Evolutionary conservation across 1,140 invertebrate species (phyloP).

Genomic region (Spodoptera litura): DNA sequence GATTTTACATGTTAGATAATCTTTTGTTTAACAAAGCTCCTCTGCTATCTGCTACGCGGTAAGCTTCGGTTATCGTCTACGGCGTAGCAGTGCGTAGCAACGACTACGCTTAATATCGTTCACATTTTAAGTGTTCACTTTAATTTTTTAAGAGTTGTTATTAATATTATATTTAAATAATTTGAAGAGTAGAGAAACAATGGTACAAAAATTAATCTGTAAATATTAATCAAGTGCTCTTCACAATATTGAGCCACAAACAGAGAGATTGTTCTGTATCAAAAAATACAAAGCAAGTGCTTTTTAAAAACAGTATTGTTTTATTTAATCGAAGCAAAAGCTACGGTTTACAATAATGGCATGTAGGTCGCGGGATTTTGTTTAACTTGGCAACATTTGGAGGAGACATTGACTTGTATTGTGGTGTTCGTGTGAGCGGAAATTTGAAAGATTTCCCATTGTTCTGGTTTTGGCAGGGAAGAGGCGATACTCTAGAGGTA

Average conservation of each 20-base stretch:
- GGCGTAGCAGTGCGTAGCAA: too few species aligned
- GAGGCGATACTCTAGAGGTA: neutral
- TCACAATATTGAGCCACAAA: neutral
- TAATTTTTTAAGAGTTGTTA: too few species aligned
- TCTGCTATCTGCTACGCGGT: too few species aligned
- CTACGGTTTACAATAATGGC: neutral
- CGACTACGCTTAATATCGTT: too few species aligned
- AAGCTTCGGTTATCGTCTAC: too few species aligned
- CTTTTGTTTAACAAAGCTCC: too few species aligned
- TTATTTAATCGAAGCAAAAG: neutral
- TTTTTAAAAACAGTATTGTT: neutral
- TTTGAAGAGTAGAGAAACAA: too few species aligned
- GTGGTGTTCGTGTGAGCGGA: constrained; percentile 1
- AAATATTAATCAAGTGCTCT: too few species aligned
- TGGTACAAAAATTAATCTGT: too few species aligned
- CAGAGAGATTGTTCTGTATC: neutral
- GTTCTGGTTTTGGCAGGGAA: constrained; percentile 19
- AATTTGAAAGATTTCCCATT: constrained; percentile 32
- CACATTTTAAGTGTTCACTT: too few species aligned
- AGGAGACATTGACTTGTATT: neutral
- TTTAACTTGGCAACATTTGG: constrained; percentile 21
- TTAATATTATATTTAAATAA: too few species aligned
- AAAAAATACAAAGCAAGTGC: neutral
- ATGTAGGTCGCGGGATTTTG: constrained; percentile 29
- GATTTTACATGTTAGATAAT: too few species aligned